phyloP scores from a whole-genome alignment of 1,140 invertebrate genomes.

The Hyposmocoma kahamanoa region DNA sequence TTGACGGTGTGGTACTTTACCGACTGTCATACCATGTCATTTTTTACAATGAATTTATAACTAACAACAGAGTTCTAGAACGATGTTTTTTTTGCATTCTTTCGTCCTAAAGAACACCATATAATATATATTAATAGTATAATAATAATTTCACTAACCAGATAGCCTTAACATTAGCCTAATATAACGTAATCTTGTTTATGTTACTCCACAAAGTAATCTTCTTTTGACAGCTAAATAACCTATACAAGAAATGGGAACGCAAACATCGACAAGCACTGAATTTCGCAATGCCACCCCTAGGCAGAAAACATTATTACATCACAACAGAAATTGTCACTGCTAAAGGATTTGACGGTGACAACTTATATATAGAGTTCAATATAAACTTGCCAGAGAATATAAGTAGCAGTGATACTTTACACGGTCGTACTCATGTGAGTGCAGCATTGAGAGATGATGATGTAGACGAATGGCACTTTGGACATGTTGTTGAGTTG shows the following conservation, averaged over 20 bases:
- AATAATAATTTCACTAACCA: no score
- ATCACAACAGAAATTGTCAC: conserved; percentile 52
- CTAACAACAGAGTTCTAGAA: no score
- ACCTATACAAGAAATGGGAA: conserved; percentile 45
- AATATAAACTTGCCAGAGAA: conserved; percentile 42
- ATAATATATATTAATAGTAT: no score
- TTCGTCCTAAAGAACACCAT: no score
- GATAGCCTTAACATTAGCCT: no score
- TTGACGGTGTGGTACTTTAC: no score
- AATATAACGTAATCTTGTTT: no score
- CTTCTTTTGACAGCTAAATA: conserved; percentile 36
- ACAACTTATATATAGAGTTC: conserved; percentile 63
- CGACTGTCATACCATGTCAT: no score
- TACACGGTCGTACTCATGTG: conserved; percentile 36
- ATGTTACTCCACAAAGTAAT: no score
- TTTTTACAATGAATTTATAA: no score
- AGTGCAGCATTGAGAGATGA: conserved; percentile 19
- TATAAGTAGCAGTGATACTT: conserved; percentile 18
- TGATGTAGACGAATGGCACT: conserved; percentile 24
- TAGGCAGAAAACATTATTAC: conserved; percentile 32
- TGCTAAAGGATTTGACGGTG: conserved; percentile 48
- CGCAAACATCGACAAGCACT: conserved; percentile 37
- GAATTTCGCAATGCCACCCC: conserved; percentile 38
- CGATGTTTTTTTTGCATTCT: no score
- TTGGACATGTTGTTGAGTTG: conserved; percentile 37